Percentiles rank a stretch among this genome's conserved stretches.
phyloP scores from a whole-genome alignment of 2,113 vertebrate genomes.

The Telmatochromis sp. region DNA sequence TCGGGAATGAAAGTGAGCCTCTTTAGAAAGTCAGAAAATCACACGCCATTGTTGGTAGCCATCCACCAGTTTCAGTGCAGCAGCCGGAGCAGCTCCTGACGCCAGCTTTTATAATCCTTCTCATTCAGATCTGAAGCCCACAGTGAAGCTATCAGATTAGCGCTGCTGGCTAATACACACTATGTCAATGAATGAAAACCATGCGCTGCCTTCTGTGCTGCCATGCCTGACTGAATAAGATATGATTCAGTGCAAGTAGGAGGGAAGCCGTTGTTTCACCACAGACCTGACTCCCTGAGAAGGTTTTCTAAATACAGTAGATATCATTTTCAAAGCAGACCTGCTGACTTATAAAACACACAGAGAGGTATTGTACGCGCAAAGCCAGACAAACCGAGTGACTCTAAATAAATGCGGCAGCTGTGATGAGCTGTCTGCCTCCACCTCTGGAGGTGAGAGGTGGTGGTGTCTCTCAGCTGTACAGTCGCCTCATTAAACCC shows the following conservation, averaged over 20 bases:
- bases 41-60: neutral
- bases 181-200: slow-evolving; percentile 41
- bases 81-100: slow-evolving; percentile 3
- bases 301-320: neutral
- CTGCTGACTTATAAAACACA: neutral
- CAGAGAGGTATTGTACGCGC: neutral
- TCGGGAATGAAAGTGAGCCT: neutral
- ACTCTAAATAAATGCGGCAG: neutral
- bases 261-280: neutral
- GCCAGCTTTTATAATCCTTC: slow-evolving; percentile 49
- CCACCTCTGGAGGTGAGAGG: neutral
- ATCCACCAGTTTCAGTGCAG: slow-evolving; percentile 9
- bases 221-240: slow-evolving; percentile 35
- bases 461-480: neutral
- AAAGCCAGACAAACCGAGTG: neutral
- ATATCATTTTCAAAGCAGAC: neutral
- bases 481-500: neutral
- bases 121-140: slow-evolving; percentile 42
- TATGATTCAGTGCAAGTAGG: slow-evolving; percentile 11
- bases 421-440: neutral
- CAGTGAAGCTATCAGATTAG: slow-evolving; percentile 50
- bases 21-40: neutral
- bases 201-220: slow-evolving; percentile 6
- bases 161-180: slow-evolving; percentile 42
- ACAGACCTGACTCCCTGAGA: neutral